Conservation (phyloP, 2,797 vertebrate genomes). For the Apogon talboti region DNA sequence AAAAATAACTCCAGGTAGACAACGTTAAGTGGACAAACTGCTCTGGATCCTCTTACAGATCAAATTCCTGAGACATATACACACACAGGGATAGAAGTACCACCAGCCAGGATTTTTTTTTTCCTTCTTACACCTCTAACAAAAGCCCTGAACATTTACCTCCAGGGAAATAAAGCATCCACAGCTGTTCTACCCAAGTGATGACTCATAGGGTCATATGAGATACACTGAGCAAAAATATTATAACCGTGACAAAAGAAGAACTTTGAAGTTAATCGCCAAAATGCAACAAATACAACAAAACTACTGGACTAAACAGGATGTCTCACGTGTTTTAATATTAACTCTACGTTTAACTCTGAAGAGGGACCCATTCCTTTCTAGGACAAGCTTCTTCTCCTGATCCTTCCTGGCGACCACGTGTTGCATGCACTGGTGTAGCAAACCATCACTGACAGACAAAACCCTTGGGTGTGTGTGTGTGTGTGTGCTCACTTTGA, state of each 20-base stretch:
- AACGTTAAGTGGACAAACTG: background rate
- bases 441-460: constrained; percentile 43
- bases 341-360: background rate
- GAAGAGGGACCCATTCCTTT: background rate
- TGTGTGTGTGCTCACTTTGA: background rate
- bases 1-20: background rate
- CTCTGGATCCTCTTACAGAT: background rate
- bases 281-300: constrained; percentile 2
- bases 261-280: too few relatives aligned
- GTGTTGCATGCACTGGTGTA: constrained; percentile 72
- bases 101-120: too few relatives aligned
- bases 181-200: background rate
- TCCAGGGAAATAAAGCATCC: background rate
- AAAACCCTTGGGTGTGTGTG: constrained; percentile 12
- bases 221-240: background rate
- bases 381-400: too few relatives aligned
- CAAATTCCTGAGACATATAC: too few relatives aligned
- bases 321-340: too few relatives aligned
- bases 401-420: constrained; percentile 70
- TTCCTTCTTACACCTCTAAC: too few relatives aligned
- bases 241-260: background rate
- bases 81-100: too few relatives aligned
- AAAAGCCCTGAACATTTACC: too few relatives aligned
- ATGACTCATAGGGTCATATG: background rate
- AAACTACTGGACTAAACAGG: background rate